Evolutionary conservation across 2,888 invertebrate genomes (phyloP).

Genomic region (Aleiodes testaceus): DNA sequence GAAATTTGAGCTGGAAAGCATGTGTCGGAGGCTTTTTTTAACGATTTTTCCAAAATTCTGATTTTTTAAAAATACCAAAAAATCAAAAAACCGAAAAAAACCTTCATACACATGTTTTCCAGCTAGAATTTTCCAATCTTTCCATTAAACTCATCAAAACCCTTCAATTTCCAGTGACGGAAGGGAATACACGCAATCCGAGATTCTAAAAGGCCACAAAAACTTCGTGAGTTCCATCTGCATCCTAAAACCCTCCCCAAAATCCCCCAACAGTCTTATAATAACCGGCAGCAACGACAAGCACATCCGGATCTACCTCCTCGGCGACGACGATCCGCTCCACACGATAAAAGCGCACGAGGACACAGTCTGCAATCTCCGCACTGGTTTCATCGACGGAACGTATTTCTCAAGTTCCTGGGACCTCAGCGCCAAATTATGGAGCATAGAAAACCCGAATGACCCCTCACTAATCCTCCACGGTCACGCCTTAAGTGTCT

Average conservation of each 20-base stretch:
- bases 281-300: constrained; percentile 93
- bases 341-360: constrained; percentile 85
- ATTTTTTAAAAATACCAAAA: too few relatives aligned
- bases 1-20: too few relatives aligned
- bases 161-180: constrained; percentile 74
- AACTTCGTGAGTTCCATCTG: constrained; percentile 91
- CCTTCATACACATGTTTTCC: too few relatives aligned
- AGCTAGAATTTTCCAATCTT: background rate
- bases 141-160: background rate
- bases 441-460: constrained; percentile 77
- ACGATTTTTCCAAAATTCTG: too few relatives aligned
- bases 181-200: constrained; percentile 78
- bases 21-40: too few relatives aligned
- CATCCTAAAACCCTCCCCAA: constrained; percentile 81
- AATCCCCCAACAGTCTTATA: constrained; percentile 85
- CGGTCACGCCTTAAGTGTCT: constrained; percentile 90
- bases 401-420: constrained; percentile 90
- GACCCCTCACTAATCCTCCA: constrained; percentile 76
- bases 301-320: constrained; percentile 85
- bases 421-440: constrained; percentile 91
- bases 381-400: constrained; percentile 72
- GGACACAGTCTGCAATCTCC: constrained; percentile 79
- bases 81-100: too few relatives aligned
- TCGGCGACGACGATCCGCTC: constrained; percentile 81
- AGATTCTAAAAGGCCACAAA: constrained; percentile 85